Evolutionary conservation across 2,113 vertebrate genomes (phyloP).

Genomic region (Scomber colias): DNA sequence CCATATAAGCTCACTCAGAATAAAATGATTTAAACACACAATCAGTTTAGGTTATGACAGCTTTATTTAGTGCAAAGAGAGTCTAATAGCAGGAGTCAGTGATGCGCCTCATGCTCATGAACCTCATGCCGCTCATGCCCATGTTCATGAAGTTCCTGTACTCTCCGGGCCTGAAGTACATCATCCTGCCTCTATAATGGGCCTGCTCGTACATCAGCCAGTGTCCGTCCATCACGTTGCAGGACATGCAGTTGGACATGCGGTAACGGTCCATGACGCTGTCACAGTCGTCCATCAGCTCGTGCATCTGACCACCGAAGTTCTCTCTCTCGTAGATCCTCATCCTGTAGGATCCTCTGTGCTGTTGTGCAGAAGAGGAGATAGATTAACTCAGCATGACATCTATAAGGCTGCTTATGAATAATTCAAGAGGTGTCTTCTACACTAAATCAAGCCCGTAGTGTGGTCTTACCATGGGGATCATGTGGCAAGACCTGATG

Average conservation of each 20-base stretch:
- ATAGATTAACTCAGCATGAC: background rate
- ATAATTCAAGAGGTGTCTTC: background rate
- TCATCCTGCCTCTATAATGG: constrained; percentile 75
- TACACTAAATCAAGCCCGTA: background rate
- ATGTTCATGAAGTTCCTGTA: constrained; percentile 79
- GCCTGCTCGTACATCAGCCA: constrained; percentile 74
- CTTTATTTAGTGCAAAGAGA: constrained; percentile 73
- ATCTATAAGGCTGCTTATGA: too few species aligned
- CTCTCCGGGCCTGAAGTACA: constrained; percentile 79
- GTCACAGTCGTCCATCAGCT: constrained; percentile 84
- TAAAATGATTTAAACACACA: background rate
- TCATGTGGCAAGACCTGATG: constrained; percentile 79
- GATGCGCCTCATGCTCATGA: constrained; percentile 82
- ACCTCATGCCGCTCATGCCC: constrained; percentile 63
- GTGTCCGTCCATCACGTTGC: constrained; percentile 85
- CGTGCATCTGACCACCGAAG: constrained; percentile 55
- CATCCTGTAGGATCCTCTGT: constrained; percentile 81
- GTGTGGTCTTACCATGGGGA: constrained; percentile 74
- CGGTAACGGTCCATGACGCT: constrained; percentile 79
- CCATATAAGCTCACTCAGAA: too few species aligned
- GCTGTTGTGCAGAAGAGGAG: constrained; percentile 47
- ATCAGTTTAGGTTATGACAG: constrained; percentile 53
- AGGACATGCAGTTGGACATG: constrained; percentile 84
- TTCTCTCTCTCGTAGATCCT: constrained; percentile 17
- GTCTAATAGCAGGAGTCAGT: constrained; percentile 76